Conservation (phyloP, 2,888 invertebrate genomes). For the Pelosia muscerda region DNA sequence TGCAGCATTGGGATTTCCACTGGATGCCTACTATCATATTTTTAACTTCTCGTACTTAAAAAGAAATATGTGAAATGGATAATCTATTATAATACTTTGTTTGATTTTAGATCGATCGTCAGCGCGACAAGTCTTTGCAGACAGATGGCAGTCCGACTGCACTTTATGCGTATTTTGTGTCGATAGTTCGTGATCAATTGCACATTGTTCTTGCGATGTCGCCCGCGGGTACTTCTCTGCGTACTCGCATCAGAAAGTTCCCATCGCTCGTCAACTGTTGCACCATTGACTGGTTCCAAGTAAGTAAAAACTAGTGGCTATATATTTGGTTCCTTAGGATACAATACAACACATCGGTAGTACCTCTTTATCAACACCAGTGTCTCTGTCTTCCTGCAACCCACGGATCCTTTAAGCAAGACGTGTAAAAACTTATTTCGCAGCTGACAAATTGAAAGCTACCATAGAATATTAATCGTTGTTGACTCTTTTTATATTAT, state of each 20-base stretch:
- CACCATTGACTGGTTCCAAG: conserved; percentile 98
- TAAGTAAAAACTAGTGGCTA: conserved; percentile 47
- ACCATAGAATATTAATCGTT: background rate
- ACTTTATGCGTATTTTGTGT: conserved; percentile 96
- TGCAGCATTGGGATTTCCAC: background rate
- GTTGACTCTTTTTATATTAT: background rate
- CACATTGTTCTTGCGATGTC: conserved; percentile 97
- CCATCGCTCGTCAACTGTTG: conserved; percentile 98
- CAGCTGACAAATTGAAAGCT: background rate
- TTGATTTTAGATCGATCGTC: conserved; percentile 90
- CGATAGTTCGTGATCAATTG: conserved; percentile 95
- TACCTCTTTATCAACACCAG: background rate
- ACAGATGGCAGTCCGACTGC: conserved; percentile 97
- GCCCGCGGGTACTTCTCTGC: conserved; percentile 94
- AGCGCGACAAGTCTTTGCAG: conserved; percentile 93
- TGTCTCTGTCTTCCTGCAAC: background rate
- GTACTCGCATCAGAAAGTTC: conserved; percentile 94
- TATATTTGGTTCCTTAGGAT: background rate
- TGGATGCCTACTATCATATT: no score
- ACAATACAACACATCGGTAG: background rate
- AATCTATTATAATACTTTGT: no score
- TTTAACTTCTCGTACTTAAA: no score
- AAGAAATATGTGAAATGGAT: no score
- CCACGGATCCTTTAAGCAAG: background rate
- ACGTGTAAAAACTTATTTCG: background rate